phyloP scores from a whole-genome alignment of 2,888 invertebrate species.

The Drosophila formosana region DNA sequence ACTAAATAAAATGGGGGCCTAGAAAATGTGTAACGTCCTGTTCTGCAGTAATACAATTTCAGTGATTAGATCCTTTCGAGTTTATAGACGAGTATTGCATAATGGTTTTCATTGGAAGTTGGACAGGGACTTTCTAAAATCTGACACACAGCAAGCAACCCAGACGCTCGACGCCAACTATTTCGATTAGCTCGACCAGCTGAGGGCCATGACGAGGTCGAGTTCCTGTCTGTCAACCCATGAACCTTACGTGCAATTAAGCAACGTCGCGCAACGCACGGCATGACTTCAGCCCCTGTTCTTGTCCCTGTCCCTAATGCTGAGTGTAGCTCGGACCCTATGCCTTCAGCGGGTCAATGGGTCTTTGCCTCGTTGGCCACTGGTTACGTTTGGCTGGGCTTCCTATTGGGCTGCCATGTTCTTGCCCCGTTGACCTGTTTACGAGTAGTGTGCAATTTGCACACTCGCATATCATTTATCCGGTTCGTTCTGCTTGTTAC shows the following conservation, averaged over 20 bases:
- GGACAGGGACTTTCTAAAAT: slow-evolving; percentile 18
- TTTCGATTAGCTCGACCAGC: slow-evolving; percentile 22
- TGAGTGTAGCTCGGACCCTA: background rate
- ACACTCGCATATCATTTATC: slow-evolving; percentile 59
- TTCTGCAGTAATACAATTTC: background rate
- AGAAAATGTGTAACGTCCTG: background rate
- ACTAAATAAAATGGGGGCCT: background rate
- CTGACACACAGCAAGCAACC: slow-evolving; percentile 63
- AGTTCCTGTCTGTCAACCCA: slow-evolving; percentile 36
- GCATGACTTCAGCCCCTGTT: slow-evolving; percentile 67
- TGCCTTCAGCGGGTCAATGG: slow-evolving; percentile 49
- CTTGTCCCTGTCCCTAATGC: background rate
- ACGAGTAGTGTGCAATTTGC: slow-evolving; percentile 44
- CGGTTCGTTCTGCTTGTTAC: slow-evolving; percentile 55
- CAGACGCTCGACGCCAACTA: slow-evolving; percentile 64
- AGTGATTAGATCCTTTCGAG: background rate
- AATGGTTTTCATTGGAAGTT: slow-evolving; percentile 20
- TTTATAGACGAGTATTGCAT: slow-evolving; percentile 11
- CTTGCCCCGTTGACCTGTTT: slow-evolving; percentile 69
- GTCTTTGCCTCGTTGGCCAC: slow-evolving; percentile 37
- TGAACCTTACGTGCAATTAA: slow-evolving; percentile 73
- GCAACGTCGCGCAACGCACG: slow-evolving; percentile 68
- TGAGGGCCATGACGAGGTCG: slow-evolving; percentile 29
- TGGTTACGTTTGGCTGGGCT: slow-evolving; percentile 46
- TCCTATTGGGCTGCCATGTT: slow-evolving; percentile 63